These are phyloP conservation scores for Eilema griseolum DNA, from an alignment of 2,888 invertebrate species.

Conservation along the genomic window DNA sequence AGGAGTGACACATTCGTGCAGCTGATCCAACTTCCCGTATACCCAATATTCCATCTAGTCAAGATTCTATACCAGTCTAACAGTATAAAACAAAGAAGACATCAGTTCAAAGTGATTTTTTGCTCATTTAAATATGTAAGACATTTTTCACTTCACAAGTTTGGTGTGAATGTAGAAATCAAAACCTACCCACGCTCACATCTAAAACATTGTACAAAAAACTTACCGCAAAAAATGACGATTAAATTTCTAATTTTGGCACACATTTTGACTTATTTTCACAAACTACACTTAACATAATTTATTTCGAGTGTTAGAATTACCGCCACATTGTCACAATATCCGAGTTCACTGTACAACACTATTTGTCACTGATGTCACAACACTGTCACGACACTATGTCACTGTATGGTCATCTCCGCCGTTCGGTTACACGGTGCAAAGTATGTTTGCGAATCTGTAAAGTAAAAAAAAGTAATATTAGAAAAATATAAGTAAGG, in stretches of 20 bases:
- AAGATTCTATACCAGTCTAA: too few relatives aligned
- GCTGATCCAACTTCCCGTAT: too few relatives aligned
- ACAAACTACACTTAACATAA: constrained; percentile 70
- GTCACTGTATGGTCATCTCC: constrained; percentile 26
- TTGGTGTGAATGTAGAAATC: not conserved
- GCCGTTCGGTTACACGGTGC: constrained; percentile 10
- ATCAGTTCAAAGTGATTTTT: not conserved
- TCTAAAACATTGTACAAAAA: constrained; percentile 3
- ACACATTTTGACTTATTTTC: constrained; percentile 71
- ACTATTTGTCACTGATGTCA: constrained; percentile 55
- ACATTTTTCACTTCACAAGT: not conserved
- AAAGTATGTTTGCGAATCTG: constrained; percentile 12
- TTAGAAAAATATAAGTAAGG: constrained; percentile 2
- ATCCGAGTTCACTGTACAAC: constrained; percentile 49
- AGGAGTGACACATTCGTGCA: too few relatives aligned
- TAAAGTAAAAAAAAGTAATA: constrained; percentile 12
- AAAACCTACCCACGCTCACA: not conserved
- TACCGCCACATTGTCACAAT: constrained; percentile 69
- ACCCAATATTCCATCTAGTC: too few relatives aligned
- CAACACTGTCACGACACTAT: constrained; percentile 46
- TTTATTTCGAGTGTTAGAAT: constrained; percentile 57
- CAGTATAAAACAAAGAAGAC: not conserved
- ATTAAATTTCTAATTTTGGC: constrained; percentile 68
- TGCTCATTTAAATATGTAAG: not conserved
- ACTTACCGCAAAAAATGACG: constrained; percentile 74